Base-by-base conservation (phyloP, 2,888 invertebrate genomes). In the Tridacna crocea region DNA sequence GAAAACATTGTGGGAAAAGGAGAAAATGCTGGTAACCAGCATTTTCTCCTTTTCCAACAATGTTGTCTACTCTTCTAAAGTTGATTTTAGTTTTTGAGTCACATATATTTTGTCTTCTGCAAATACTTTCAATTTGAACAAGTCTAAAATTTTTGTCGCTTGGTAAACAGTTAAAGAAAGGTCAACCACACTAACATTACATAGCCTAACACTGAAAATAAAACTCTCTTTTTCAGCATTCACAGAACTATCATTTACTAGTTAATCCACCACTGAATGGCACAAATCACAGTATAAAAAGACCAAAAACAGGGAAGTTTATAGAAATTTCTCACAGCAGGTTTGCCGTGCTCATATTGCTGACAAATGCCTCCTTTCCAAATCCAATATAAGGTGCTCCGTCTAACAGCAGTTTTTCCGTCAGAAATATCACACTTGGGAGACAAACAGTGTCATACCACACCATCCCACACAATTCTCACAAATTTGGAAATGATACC, bases 371-470 rank as follows among this genome's bases (percentile, higher is more conserved):
- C 24, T 70, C 70, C 51, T 24, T 70, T 46, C 70, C 51, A 70
- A 70, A 70, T 70, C 70, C 70, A 70, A 70, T 70, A 70, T 51
- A 26, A 47, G 55, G n/a, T 36, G 48, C 17, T 24, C 26, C n/a
- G 55, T 70, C 70, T 47, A 24, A 51, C 70, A 70, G 70, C 48
- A 70, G 47, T 26, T 26, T 51, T 70, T 22, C 47, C 24, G 70
- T 47, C 70, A 46, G 19, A 51, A 47, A 70, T 51, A 70, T 51
- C 70, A 51, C 70, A 51, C n/a, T 19, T 47, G 46, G 46, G 51
- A 70, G 47, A 70, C 70, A 70, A 70, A 70, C 15, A 68, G 36
- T 66, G 66, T 55, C 55, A 55, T 8, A 19, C 55, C 55, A 55
- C 55, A 55, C 55, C 55, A 55, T 19, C 55, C 55, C 55, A 55